phyloP scores from a whole-genome alignment of 2,113 vertebrate species.

The Climacteris rufus region DNA sequence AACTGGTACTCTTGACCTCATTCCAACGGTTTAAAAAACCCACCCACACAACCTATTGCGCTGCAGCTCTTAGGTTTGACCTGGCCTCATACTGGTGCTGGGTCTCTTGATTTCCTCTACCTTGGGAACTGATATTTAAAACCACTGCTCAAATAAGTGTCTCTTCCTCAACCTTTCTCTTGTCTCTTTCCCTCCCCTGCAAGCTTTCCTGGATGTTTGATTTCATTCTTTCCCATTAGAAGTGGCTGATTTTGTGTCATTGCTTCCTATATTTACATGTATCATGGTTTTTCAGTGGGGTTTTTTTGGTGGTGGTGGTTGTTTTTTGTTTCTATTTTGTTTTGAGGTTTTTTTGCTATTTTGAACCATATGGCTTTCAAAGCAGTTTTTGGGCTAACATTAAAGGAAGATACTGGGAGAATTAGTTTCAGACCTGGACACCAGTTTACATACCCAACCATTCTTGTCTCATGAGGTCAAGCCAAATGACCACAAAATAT shows the following conservation, averaged over 20 bases:
- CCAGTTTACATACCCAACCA: not conserved
- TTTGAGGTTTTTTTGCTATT: constrained; percentile 45
- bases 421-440: constrained; percentile 63
- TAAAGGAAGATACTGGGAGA: constrained; percentile 60
- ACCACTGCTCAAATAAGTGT: constrained; percentile 67
- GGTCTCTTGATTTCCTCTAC: constrained; percentile 52
- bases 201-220: constrained; percentile 54
- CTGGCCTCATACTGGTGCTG: constrained; percentile 40
- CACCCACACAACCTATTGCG: constrained; percentile 49
- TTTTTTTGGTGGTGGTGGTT: constrained; percentile 39
- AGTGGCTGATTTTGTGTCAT: constrained; percentile 60
- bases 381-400: constrained; percentile 57
- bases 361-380: constrained; percentile 61
- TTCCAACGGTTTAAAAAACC: constrained; percentile 60
- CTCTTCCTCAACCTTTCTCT: constrained; percentile 39
- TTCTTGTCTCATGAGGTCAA: not conserved
- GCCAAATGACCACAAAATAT: not conserved
- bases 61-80: constrained; percentile 61
- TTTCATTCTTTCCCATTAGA: constrained; percentile 60
- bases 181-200: not conserved
- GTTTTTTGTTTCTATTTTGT: constrained; percentile 47
- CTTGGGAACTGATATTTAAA: constrained; percentile 58
- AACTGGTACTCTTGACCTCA: constrained; percentile 74
- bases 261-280: constrained; percentile 58
- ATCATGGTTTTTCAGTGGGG: constrained; percentile 34